Evolutionary conservation across 2,797 vertebrate genomes (phyloP), one percentile per base, ranked within the genome.

Genomic region (Falco cherrug): DNA sequence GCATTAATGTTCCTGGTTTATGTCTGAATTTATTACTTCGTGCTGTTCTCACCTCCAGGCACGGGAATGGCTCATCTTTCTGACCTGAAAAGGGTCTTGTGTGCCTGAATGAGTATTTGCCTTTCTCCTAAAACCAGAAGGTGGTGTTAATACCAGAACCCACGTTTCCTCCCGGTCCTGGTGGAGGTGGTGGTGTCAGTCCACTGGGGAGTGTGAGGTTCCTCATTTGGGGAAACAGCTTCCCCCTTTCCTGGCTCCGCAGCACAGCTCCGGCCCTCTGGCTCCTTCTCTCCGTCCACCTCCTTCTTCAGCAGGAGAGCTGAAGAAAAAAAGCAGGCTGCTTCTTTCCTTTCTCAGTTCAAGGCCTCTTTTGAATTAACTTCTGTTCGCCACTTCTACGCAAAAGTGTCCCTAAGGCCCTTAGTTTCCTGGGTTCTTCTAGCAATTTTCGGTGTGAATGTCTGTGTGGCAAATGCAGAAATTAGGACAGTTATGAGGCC

Each of bases 111-210:
- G 13, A 8, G 1, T 10, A 39, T 24, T 39, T 65, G 17, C 9
- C 79, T 87, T 87, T 80, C 39, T 89, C 9, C 50, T 53, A 48
- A 74, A 89, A 11, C 24, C 35, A 74, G 63, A 83, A 45, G 24
- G 41, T 12, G 24, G 41, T 12, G 8, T 24, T 48, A 28, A 24
- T n/a, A 48, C 11, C 16, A 2, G 1, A 74, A 39, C 11, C 8
- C 3, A 0, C 13, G 11, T 39, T 77, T 63, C 63, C 9, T 67
- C 21, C 71, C 47, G 33, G 18, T 51, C 29, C 4, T 3, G 13
- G 6, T 33, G 59, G 47, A 53, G 0, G 1, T 43, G 63, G 35
- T 48, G 31, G 20, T 0, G 0, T 21, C 0, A 0, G 0, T 26
- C 37, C 5, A 28, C 29, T 31, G 45, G 24, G 21, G 26, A 41